These are phyloP conservation scores for Manis javanica DNA, from an alignment of 2,797 vertebrate genomes.

Conservation along the genomic window DNA sequence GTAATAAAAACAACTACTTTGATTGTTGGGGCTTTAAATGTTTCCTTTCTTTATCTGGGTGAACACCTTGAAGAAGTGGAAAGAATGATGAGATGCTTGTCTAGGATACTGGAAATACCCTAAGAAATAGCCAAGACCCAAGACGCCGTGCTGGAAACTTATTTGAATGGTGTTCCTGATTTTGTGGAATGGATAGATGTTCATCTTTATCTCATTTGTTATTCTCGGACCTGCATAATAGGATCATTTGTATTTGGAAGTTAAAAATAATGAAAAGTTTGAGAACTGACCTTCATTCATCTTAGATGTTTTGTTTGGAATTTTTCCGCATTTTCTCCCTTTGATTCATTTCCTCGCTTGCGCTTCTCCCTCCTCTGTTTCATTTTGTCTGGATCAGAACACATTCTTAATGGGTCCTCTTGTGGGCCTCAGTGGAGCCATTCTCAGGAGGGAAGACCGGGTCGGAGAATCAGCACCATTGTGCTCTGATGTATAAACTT, in stretches of 20 bases:
- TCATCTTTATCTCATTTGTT: background rate
- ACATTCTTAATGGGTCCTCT: slow-evolving; percentile 24
- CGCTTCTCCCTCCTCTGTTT: slow-evolving; percentile 25
- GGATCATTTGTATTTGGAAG: background rate
- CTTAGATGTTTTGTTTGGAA: background rate
- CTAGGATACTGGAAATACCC: background rate
- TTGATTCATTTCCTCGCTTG: background rate
- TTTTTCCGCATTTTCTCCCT: background rate
- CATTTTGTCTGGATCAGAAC: slow-evolving; percentile 9
- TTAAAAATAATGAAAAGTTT: background rate
- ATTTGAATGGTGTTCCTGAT: background rate
- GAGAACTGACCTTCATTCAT: background rate
- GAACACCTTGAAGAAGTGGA: background rate
- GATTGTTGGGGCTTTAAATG: background rate
- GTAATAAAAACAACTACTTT: background rate
- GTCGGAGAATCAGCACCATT: slow-evolving; percentile 44
- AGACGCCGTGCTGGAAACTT: background rate
- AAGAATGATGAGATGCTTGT: background rate
- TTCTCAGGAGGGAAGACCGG: background rate
- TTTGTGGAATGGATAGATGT: background rate
- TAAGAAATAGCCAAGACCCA: background rate
- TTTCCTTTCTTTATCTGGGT: slow-evolving; percentile 25
- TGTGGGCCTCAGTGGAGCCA: slow-evolving; percentile 43
- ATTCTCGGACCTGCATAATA: background rate
- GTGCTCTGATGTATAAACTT: slow-evolving; percentile 38